Evolutionary conservation across 2,888 invertebrate species (phyloP), one percentile per base, ranked within the genome.

Genomic region (Leptinotarsa juncta): DNA sequence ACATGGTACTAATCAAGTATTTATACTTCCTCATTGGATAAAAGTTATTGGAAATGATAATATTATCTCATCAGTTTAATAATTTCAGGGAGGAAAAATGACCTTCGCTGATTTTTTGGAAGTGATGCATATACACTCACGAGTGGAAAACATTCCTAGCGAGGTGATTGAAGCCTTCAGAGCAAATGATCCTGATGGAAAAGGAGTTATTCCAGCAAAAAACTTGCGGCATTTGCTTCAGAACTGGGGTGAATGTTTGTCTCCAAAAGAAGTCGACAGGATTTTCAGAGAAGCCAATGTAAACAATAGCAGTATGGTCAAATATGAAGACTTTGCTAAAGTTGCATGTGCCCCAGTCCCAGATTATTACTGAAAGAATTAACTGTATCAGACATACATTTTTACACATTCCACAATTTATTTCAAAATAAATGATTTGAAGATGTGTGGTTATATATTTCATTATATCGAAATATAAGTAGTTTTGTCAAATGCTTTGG

Each of bases 81-180:
- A 14, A 51, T 70, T 85, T 73, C 85, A 91, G 91, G 95, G 94
- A 80, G 96, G 97, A 0, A 96, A 95, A 88, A 96, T 97, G 95
- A 94, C 95, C 0, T 98, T 98, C 87, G 97, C 98, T 0, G 97
- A 97, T 84, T 98, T 98, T 85, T 88, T 98, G 66, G 97, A 98
- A 85, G 95, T 97, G 1, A 96, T 98, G 96, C 97, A 98, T 86
- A 92, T 95, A 72, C 97, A 98, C 86, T 95, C 94, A 48, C 90
- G 92, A 51, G 94, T 94, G 7, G 97, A 97, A 85, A 94, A 96
- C 83, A 89, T 96, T 16, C 95, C 96, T 0, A 92, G 91, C 82
- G 96, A 97, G 90, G 94, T 96, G 75, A 93, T 97, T 68, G 94
- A 95, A 69, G 98, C 97, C 0, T 98, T 98, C 87, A 92, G 92